Conservation (phyloP, 2,888 invertebrate species). For the Sclerodermus sp. region DNA sequence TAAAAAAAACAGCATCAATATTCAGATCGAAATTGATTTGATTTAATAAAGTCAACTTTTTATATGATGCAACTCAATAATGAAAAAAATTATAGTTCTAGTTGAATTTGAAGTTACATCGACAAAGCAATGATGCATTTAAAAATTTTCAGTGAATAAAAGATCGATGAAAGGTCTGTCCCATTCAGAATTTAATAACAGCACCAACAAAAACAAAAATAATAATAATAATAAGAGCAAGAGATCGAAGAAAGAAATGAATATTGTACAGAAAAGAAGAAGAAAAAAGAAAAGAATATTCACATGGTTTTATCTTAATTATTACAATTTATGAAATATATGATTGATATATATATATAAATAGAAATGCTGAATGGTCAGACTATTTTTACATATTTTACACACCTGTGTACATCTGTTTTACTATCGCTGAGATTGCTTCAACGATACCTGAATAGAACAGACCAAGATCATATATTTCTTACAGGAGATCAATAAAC, state of each 20-base stretch:
- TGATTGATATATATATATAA: too few relatives aligned
- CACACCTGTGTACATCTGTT: constrained; percentile 57
- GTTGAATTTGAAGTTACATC: not conserved
- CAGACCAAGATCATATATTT: constrained; percentile 49
- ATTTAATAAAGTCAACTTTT: too few relatives aligned
- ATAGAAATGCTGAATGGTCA: constrained; percentile 52
- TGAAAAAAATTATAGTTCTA: not conserved
- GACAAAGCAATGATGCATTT: too few relatives aligned
- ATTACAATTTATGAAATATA: too few relatives aligned
- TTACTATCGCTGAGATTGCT: constrained; percentile 52
- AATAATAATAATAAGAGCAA: not conserved
- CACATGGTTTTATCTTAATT: too few relatives aligned
- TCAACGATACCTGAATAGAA: constrained; percentile 58
- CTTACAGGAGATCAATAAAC: constrained; percentile 20
- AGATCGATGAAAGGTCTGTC: constrained; percentile 36
- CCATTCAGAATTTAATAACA: constrained; percentile 51
- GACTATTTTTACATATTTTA: constrained; percentile 40
- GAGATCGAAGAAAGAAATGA: not conserved
- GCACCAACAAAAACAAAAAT: not conserved
- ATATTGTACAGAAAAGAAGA: too few relatives aligned
- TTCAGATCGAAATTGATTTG: too few relatives aligned
- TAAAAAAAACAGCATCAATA: constrained; percentile 4
- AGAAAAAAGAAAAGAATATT: too few relatives aligned
- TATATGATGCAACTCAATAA: too few relatives aligned
- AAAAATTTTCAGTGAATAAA: constrained; percentile 23